Evolutionary conservation across 1,140 invertebrate genomes (phyloP).

Genomic region (Drosophila pectinifera): DNA sequence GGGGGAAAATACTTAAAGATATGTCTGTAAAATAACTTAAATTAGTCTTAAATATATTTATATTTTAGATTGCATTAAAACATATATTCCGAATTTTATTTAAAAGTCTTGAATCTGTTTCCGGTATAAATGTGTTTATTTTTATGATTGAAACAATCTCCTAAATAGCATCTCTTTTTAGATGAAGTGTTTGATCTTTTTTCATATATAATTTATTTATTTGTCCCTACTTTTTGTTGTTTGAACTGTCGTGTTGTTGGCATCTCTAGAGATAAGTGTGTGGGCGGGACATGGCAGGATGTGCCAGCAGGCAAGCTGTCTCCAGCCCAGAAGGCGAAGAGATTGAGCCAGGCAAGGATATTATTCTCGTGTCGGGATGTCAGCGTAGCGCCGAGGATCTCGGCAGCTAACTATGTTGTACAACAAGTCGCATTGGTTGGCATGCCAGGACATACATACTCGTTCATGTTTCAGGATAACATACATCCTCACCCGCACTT

Average conservation of each 20-base stretch:
- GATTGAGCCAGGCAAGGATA: constrained; percentile 43
- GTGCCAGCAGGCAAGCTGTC: constrained; percentile 19
- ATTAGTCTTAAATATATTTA: too few relatives aligned
- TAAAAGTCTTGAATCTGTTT: too few relatives aligned
- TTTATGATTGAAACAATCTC: neutral
- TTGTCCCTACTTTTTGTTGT: neutral
- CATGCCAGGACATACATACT: constrained; percentile 34
- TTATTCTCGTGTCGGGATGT: constrained; percentile 46
- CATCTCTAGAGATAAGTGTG: constrained; percentile 10
- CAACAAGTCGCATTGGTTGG: constrained; percentile 15
- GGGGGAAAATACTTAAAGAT: neutral
- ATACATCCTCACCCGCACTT: constrained; percentile 13
- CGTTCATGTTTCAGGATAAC: neutral
- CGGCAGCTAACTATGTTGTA: constrained; percentile 43
- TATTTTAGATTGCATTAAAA: neutral
- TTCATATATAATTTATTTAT: neutral
- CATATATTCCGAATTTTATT: neutral
- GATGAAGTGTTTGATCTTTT: neutral
- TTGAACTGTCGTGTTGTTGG: neutral
- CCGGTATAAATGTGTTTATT: too few relatives aligned
- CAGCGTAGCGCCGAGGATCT: constrained; percentile 40
- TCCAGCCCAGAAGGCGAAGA: constrained; percentile 37
- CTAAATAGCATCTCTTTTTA: neutral
- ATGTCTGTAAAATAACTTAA: too few relatives aligned
- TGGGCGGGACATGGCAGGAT: constrained; percentile 1